Evolutionary conservation across 2,888 invertebrate genomes (phyloP), one percentile per base, ranked within the genome.

Genomic region (Macrostomum cliftonense): DNA sequence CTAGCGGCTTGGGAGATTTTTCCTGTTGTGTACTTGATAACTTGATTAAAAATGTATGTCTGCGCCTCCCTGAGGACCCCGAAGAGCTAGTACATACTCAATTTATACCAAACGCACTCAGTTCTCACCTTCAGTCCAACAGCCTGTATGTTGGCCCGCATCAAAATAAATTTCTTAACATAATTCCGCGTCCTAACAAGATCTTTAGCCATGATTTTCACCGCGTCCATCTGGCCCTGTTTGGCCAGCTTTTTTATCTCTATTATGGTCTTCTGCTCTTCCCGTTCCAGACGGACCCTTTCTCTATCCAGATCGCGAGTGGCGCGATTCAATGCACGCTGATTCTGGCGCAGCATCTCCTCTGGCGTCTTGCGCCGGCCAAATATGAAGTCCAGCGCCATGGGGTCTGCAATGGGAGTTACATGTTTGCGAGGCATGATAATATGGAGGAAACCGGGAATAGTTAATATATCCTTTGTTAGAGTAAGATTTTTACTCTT

Each of bases 191-290:
- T 97, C 57, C 97, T 77, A 7, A 97, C 97, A 57, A 97, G 74
- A 73, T 97, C 97, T 69, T 89, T 89, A 0, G 97, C 97, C 95
- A 97, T 95, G 58, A 97, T 93, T 76, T 91, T 95, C 0, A 97
- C 97, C 13, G 97, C 89, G 74, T 97, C 95, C 89, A 97, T 97
- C 75, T 97, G 97, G 13, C 91, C 91, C 64, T 89, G 87, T 67
- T 97, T 97, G 1, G 97, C 97, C 73, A 95, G 80, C 73, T 93
- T 95, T 70, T 97, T 97, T 55, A 97, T 97, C 65, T 97, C 97
- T 0, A 79, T 79, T 53, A 97, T 97, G 54, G 95, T 82, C 73
- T 95, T 97, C 72, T 97, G 97, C 67, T 99, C 97, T 67, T 95
- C 91, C 61, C 87, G 86, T 70, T 97, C 95, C 89, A 97, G 91